Conservation (phyloP, 2,113 vertebrate species). For the Paramormyrops kingsleyae region DNA sequence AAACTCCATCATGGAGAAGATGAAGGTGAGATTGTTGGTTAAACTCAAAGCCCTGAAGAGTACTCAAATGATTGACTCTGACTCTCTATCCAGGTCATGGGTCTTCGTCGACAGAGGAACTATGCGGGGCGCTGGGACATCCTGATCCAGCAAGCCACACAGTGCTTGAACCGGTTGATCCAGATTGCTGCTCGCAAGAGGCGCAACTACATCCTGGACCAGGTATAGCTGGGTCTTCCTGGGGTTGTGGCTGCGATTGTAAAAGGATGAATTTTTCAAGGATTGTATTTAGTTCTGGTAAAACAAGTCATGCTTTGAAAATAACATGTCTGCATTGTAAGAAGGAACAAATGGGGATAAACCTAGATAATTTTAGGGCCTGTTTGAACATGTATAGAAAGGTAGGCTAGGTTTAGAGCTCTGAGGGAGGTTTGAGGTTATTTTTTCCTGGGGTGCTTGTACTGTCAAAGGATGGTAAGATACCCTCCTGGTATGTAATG, state of each 20-base stretch:
- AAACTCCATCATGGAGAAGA: constrained; percentile 92
- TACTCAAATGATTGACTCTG: not conserved
- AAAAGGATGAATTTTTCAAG: not conserved
- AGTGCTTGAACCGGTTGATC: constrained; percentile 85
- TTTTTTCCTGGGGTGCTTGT: not conserved
- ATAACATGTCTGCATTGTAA: not conserved
- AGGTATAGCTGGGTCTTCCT: constrained; percentile 61
- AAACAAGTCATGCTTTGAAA: not conserved
- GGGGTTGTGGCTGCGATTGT: constrained; percentile 15
- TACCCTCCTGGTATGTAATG: not conserved
- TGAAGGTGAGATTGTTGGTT: constrained; percentile 63
- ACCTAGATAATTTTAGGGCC: not conserved
- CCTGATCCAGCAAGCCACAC: constrained; percentile 85
- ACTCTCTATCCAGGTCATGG: constrained; percentile 69
- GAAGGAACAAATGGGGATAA: not conserved
- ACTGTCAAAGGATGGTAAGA: not conserved
- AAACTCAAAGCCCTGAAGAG: not conserved
- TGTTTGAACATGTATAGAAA: not conserved
- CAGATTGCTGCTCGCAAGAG: constrained; percentile 84
- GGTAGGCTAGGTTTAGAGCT: not conserved
- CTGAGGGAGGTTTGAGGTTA: not conserved
- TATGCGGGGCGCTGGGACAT: constrained; percentile 84
- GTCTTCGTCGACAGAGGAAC: constrained; percentile 78
- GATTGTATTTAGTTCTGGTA: not conserved
- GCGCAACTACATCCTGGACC: constrained; percentile 88